A percentile compares a stretch with the other conserved stretches of the same genome.
phyloP scores from a whole-genome alignment of 2,113 vertebrate genomes.

The Porphyrio hochstetteri region DNA sequence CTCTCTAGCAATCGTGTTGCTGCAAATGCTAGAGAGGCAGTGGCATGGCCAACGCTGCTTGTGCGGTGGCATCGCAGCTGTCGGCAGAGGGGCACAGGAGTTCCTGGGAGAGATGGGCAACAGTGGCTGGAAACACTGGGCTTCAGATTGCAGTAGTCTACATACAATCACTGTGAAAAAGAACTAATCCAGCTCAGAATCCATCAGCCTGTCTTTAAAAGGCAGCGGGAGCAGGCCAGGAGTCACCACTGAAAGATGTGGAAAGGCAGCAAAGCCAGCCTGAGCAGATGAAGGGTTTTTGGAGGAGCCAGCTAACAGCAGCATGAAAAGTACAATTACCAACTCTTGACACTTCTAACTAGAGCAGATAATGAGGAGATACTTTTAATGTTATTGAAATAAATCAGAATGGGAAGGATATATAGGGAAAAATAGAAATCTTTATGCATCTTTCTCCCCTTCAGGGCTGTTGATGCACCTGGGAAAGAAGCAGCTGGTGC shows the following conservation, averaged over 20 bases:
- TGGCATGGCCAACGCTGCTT: neutral
- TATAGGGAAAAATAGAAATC: neutral
- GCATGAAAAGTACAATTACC: neutral
- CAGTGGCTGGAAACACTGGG: neutral
- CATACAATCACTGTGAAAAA: neutral
- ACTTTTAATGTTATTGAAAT: neutral
- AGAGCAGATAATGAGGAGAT: neutral
- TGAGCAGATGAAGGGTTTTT: neutral
- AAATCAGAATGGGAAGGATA: neutral
- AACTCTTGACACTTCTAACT: neutral
- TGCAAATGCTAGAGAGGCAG: neutral
- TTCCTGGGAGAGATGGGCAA: neutral
- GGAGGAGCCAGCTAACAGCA: neutral
- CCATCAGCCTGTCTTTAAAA: neutral
- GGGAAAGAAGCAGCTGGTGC: neutral
- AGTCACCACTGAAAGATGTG: neutral
- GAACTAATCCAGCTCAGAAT: neutral
- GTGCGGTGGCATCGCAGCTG: neutral
- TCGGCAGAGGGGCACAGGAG: neutral
- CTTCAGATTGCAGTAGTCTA: neutral
- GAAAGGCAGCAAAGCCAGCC: neutral
- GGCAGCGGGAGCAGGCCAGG: neutral
- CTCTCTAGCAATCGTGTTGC: neutral
- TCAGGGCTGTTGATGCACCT: neutral
- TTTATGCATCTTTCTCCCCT: neutral